Conservation (phyloP, 2,888 invertebrate species). For the Tachystola acroxantha region DNA sequence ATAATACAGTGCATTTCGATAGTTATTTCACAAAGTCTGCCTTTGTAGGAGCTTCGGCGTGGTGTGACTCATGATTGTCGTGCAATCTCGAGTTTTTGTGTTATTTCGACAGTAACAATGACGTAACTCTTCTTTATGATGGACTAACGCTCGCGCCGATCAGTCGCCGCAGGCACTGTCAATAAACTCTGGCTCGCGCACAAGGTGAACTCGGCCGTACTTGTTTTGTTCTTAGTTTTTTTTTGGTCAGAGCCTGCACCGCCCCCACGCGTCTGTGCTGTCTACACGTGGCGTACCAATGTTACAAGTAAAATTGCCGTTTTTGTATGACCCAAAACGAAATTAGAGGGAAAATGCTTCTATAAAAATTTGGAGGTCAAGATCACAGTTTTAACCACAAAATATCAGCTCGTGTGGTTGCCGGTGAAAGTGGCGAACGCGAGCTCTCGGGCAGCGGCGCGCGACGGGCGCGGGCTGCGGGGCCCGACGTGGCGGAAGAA, state of each 20-base stretch:
- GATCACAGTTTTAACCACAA: constrained; percentile 38
- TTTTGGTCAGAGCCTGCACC: constrained; percentile 32
- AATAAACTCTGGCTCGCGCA: constrained; percentile 64
- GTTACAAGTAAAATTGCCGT: neutral
- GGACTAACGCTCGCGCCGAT: constrained; percentile 40
- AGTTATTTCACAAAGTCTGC: too few species aligned
- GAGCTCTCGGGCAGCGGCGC: constrained; percentile 67
- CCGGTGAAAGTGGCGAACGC: constrained; percentile 72
- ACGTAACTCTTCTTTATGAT: constrained; percentile 54
- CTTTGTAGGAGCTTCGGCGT: neutral
- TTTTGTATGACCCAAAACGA: neutral
- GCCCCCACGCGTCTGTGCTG: constrained; percentile 4
- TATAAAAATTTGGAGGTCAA: constrained; percentile 44
- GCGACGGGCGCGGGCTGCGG: constrained; percentile 61
- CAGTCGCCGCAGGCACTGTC: constrained; percentile 52
- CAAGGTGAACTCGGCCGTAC: constrained; percentile 51
- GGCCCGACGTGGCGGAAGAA: constrained; percentile 70
- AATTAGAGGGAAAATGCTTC: neutral
- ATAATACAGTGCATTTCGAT: too few species aligned
- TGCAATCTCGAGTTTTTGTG: constrained; percentile 51
- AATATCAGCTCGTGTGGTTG: constrained; percentile 49
- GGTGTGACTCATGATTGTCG: constrained; percentile 26
- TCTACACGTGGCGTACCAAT: constrained; percentile 5
- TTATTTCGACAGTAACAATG: constrained; percentile 45
- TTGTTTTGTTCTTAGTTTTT: constrained; percentile 48